phyloP scores from a whole-genome alignment of 2,113 vertebrate species.

The Murina feae region DNA sequence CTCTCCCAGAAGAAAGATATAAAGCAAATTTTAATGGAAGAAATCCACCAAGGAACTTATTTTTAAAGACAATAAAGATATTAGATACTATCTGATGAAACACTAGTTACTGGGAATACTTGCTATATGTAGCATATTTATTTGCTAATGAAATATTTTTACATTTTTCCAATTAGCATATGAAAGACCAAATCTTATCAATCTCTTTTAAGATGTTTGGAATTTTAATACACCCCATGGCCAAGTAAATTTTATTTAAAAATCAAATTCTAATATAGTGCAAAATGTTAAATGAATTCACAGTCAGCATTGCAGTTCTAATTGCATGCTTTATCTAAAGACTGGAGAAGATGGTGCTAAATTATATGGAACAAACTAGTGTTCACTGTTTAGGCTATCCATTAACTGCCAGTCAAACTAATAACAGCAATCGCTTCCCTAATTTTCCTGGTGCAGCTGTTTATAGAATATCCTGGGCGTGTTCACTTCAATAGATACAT shows the following conservation, averaged over 20 bases:
- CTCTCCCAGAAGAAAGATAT: constrained; percentile 5
- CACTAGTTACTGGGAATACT: not conserved
- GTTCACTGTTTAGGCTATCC: constrained; percentile 84
- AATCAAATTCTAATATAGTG: constrained; percentile 73
- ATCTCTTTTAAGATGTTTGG: constrained; percentile 52
- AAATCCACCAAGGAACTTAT: constrained; percentile 17
- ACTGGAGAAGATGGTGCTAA: constrained; percentile 82
- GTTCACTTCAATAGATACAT: constrained; percentile 76
- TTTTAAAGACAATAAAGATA: constrained; percentile 29
- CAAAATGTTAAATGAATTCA: constrained; percentile 79
- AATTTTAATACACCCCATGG: constrained; percentile 62
- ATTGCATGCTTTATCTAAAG: constrained; percentile 82
- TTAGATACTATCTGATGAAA: not conserved
- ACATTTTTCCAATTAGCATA: constrained; percentile 54
- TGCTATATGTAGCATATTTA: constrained; percentile 34
- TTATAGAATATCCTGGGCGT: constrained; percentile 84
- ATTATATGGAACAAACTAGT: constrained; percentile 82
- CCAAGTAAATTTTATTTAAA: constrained; percentile 75
- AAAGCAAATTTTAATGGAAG: constrained; percentile 5
- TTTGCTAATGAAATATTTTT: constrained; percentile 48
- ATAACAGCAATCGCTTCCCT: constrained; percentile 88
- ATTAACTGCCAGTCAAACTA: constrained; percentile 88
- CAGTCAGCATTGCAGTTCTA: constrained; percentile 78
- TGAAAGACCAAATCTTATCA: constrained; percentile 59
- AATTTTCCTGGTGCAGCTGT: constrained; percentile 87